These are phyloP conservation scores for Cactoblastis cactorum DNA, from an alignment of 2,888 invertebrate genomes.

Conservation along the genomic window DNA sequence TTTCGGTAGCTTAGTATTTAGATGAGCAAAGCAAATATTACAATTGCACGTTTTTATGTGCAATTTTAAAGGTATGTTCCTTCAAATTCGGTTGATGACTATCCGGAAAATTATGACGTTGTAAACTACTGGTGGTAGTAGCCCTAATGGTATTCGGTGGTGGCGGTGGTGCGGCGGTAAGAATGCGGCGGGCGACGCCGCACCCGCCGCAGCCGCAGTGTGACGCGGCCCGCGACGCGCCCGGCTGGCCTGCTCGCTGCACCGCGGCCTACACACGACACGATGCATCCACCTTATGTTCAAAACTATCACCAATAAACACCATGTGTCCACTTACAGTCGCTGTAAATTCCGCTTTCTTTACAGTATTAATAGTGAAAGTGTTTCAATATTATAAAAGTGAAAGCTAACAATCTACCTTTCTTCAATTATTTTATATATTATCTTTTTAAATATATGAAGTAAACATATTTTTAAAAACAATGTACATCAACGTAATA, in stretches of 20 bases:
- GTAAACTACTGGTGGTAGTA: not conserved
- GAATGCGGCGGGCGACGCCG: conserved; percentile 37
- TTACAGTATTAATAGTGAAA: conserved; percentile 22
- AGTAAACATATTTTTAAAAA: no score
- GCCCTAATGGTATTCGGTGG: conserved; percentile 16
- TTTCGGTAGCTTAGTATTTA: no score
- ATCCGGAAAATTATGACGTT: not conserved
- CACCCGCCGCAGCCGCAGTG: conserved; percentile 59
- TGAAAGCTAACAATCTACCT: conserved; percentile 6
- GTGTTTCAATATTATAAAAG: conserved; percentile 12
- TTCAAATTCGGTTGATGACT: no score
- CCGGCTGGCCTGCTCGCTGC: conserved; percentile 48
- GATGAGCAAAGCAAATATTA: no score
- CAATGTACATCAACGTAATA: not conserved
- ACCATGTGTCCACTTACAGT: conserved; percentile 30
- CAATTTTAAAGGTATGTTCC: no score
- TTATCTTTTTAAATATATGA: no score
- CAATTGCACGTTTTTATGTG: no score
- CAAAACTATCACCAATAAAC: conserved; percentile 28
- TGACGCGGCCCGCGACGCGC: conserved; percentile 64
- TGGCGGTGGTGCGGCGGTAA: conserved; percentile 32
- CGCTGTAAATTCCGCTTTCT: conserved; percentile 53
- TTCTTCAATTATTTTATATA: no score
- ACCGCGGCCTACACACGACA: conserved; percentile 33
- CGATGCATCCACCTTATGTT: conserved; percentile 38